Conservation (phyloP, 2,113 vertebrate species). For the Holacanthus passer region DNA sequence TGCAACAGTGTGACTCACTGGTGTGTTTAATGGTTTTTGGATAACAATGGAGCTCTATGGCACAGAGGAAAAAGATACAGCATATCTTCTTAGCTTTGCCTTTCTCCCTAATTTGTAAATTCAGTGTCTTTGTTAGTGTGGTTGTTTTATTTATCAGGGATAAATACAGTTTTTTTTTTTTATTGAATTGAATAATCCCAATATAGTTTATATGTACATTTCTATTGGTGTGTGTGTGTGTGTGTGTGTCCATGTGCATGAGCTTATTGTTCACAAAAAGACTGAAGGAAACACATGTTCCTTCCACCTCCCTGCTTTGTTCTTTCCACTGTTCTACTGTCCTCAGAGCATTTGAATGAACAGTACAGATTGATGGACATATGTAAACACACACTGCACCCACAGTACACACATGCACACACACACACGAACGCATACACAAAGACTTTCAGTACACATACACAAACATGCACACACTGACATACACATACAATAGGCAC, state of each 20-base stretch:
- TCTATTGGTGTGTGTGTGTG: neutral
- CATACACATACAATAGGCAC: neutral
- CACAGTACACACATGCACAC: neutral
- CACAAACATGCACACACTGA: constrained; percentile 27
- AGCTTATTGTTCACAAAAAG: constrained; percentile 1
- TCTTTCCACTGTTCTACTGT: neutral
- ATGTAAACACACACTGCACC: constrained; percentile 11
- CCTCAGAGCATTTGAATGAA: neutral
- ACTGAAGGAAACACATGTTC: constrained; percentile 25
- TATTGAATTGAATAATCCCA: too few relatives aligned
- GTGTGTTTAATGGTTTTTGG: neutral
- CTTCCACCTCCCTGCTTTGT: neutral
- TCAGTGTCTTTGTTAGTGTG: too few relatives aligned
- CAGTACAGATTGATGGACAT: neutral
- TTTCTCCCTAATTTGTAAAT: too few relatives aligned
- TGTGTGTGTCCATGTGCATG: neutral
- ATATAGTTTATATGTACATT: neutral
- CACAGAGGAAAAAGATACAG: too few relatives aligned
- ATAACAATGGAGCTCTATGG: neutral
- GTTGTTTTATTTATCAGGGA: too few relatives aligned
- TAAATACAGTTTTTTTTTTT: too few relatives aligned
- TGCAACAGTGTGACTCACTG: neutral
- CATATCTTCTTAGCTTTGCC: too few relatives aligned
- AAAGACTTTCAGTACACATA: neutral
- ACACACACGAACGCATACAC: constrained; percentile 10